Conservation (phyloP, 1,140 invertebrate species). For the Heliconius congener region DNA sequence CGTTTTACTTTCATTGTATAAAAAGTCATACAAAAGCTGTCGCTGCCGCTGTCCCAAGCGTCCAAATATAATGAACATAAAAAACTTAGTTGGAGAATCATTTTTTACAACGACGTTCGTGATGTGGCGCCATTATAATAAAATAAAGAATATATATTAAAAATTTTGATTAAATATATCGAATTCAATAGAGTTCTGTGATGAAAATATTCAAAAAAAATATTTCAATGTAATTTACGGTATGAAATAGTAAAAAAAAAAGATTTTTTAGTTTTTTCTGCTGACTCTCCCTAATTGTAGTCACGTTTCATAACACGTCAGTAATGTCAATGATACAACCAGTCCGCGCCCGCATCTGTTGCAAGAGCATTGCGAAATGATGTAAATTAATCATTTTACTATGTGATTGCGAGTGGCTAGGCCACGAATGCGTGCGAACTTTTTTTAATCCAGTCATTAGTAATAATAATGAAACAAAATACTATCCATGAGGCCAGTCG, state of each 20-base stretch:
- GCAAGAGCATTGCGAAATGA: conserved; percentile 45
- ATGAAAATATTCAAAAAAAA: not conserved
- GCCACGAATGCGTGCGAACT: conserved; percentile 15
- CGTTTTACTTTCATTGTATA: conserved; percentile 4
- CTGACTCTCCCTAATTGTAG: conserved; percentile 12
- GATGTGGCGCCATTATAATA: not conserved
- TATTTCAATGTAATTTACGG: not conserved
- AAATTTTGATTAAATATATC: not conserved
- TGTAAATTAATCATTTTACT: conserved; percentile 44
- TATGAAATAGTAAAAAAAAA: not conserved
- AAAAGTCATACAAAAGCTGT: conserved; percentile 4
- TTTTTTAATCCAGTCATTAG: conserved; percentile 12
- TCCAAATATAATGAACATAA: conserved; percentile 1
- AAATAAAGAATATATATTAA: conserved; percentile 6
- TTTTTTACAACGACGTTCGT: not conserved
- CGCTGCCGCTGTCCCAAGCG: not conserved
- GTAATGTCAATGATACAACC: conserved; percentile 49
- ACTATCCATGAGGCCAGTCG: too few relatives aligned
- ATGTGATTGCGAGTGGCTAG: conserved; percentile 3
- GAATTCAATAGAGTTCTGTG: not conserved
- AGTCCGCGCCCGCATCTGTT: conserved; percentile 46
- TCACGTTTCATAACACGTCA: conserved; percentile 27
- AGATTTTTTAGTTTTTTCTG: too few relatives aligned
- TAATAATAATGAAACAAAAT: not conserved
- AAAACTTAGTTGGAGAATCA: not conserved